Evolutionary conservation across 2,888 invertebrate species (phyloP).

Genomic region (Orthosia gothica): DNA sequence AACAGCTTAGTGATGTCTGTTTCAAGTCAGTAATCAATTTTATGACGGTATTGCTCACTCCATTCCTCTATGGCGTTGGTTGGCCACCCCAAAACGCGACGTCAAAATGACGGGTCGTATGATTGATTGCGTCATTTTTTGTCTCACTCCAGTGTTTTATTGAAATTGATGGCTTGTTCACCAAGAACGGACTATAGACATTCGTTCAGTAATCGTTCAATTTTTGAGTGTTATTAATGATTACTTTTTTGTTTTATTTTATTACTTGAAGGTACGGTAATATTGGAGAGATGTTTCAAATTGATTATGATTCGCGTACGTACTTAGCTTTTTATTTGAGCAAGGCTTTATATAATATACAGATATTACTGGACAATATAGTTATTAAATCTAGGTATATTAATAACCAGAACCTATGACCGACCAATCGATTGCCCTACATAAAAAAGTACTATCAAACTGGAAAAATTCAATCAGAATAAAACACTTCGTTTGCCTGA

Average conservation of each 20-base stretch:
- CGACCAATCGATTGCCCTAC: too few relatives aligned
- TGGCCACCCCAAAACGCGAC: constrained; percentile 65
- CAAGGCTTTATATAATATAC: not conserved
- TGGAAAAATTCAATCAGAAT: not conserved
- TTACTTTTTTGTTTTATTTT: constrained; percentile 37
- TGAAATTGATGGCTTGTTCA: constrained; percentile 75
- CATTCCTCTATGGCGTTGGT: not conserved
- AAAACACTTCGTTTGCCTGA: not conserved
- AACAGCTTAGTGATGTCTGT: too few relatives aligned
- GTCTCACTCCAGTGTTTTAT: constrained; percentile 71
- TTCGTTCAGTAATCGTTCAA: constrained; percentile 69
- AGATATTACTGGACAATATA: too few relatives aligned
- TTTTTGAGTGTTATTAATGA: constrained; percentile 71
- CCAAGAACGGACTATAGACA: constrained; percentile 61
- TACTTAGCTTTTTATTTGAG: not conserved
- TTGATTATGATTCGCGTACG: not conserved
- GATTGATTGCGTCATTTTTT: constrained; percentile 74
- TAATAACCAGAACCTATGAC: too few relatives aligned
- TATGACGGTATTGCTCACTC: not conserved
- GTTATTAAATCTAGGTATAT: too few relatives aligned
- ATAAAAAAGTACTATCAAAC: too few relatives aligned
- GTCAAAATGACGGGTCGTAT: constrained; percentile 70
- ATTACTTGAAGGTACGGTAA: constrained; percentile 25
- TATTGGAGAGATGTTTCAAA: not conserved
- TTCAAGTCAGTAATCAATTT: not conserved